These are phyloP conservation scores for Prionailurus bengalensis DNA, from an alignment of 2,113 vertebrate genomes.

Conservation along the genomic window DNA sequence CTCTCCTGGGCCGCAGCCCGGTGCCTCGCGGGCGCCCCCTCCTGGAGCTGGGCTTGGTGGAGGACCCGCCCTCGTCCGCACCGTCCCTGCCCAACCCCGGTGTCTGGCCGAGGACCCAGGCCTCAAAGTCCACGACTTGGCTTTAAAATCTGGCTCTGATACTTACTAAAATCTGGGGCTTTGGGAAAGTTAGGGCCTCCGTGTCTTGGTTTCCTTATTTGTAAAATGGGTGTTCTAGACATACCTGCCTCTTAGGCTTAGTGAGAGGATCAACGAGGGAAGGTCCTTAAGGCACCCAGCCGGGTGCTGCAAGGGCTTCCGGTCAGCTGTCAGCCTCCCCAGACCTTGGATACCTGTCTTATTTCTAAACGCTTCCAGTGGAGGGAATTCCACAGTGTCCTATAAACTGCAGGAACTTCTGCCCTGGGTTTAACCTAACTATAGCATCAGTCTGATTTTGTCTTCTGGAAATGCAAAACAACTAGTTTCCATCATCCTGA, in stretches of 20 bases:
- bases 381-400: not conserved
- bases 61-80: accelerated
- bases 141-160: not conserved
- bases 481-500: not conserved
- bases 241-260: accelerated
- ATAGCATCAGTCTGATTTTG: not conserved
- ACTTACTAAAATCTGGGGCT: not conserved
- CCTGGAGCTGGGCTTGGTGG: accelerated
- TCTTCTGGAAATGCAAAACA: not conserved
- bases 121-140: not conserved
- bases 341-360: not conserved
- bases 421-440: not conserved
- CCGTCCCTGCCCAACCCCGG: not conserved
- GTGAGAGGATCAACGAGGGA: not conserved
- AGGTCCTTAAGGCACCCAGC: not conserved
- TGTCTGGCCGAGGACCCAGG: not conserved
- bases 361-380: not conserved
- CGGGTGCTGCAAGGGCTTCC: not conserved
- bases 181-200: not conserved
- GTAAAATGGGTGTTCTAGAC: not conserved
- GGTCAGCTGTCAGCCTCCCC: not conserved
- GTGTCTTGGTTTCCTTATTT: not conserved
- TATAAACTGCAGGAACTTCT: not conserved
- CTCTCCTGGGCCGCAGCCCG: not conserved
- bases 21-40: too few relatives aligned